Conservation (phyloP, 2,113 vertebrate genomes). For the Marmota monax region DNA sequence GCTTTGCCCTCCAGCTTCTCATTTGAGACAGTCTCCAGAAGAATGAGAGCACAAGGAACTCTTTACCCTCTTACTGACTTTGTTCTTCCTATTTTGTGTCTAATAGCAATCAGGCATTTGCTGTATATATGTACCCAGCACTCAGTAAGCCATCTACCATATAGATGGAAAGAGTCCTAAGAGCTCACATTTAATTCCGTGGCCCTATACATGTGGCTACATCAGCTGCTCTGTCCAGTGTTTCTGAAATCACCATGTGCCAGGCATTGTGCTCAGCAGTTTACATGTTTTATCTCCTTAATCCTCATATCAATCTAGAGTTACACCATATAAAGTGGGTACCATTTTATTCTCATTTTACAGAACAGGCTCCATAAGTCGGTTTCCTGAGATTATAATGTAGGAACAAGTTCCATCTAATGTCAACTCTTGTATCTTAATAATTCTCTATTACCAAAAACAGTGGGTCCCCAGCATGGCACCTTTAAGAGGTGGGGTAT, state of each 20-base stretch:
- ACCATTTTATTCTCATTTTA: neutral
- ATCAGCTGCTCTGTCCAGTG: neutral
- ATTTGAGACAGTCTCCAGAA: neutral
- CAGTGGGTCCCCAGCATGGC: neutral
- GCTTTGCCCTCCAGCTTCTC: neutral
- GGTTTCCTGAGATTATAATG: neutral
- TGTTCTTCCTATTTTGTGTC: neutral
- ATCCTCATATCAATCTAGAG: neutral
- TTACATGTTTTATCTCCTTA: neutral
- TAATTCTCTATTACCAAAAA: neutral
- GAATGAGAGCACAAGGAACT: neutral
- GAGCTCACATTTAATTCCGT: neutral
- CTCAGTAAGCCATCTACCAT: neutral
- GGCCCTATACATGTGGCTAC: neutral
- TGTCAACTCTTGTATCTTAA: neutral
- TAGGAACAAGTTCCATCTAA: neutral
- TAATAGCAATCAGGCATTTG: neutral
- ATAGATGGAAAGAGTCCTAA: neutral
- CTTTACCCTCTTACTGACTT: neutral
- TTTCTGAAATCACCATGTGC: neutral
- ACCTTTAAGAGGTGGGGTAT: neutral
- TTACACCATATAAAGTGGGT: neutral
- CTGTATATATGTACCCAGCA: neutral
- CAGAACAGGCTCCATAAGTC: neutral
- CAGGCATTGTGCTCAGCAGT: neutral